Conservation (phyloP, 2,797 vertebrate species). For the Capromys pilorides region DNA sequence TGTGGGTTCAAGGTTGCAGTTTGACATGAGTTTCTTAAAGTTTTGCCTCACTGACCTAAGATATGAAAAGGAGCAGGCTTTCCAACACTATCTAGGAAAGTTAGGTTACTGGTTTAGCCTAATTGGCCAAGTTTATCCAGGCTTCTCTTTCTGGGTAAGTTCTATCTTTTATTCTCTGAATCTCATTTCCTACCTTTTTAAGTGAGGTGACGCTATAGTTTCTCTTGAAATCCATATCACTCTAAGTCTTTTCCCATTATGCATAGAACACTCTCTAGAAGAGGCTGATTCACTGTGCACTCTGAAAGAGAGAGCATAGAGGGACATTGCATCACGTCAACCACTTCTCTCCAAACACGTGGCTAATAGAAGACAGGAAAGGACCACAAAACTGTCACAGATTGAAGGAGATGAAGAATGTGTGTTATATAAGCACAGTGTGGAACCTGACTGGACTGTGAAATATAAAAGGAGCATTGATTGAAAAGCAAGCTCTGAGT, state of each 20-base stretch:
- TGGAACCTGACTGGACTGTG: neutral
- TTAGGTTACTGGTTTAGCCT: neutral
- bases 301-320: neutral
- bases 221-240: neutral
- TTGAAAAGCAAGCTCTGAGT: neutral
- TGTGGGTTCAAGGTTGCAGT: neutral
- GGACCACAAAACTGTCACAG: neutral
- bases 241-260: neutral
- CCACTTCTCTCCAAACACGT: neutral
- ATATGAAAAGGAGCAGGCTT: neutral
- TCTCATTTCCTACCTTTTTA: neutral
- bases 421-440: neutral
- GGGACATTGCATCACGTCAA: neutral
- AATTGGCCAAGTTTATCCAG: neutral
- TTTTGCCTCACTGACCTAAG: neutral
- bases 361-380: neutral
- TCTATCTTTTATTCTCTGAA: neutral
- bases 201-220: neutral
- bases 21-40: neutral
- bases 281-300: neutral
- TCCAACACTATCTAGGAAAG: neutral
- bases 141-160: neutral
- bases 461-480: neutral
- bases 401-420: neutral
- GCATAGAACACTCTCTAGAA: neutral